These are phyloP conservation scores for Xiphorhynchus elegans DNA, from an alignment of 2,113 vertebrate genomes.

Conservation along the genomic window DNA sequence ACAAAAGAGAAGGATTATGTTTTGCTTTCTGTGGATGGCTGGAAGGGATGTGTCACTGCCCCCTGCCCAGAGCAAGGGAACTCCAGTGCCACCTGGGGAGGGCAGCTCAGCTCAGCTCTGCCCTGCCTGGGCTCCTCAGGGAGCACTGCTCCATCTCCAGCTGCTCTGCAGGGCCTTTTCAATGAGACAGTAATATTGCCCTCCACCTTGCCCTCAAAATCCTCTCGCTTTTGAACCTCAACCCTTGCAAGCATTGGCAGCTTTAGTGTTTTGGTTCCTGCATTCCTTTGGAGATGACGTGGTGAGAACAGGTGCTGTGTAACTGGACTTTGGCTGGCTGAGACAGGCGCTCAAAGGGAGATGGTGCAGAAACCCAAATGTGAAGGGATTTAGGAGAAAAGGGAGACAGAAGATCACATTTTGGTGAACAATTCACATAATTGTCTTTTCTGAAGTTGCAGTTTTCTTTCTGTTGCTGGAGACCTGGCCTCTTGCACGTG, in stretches of 20 bases:
- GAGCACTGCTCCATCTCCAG: background rate
- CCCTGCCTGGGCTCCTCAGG: background rate
- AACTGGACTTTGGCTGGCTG: background rate
- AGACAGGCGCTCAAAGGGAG: background rate
- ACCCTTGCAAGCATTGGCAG: background rate
- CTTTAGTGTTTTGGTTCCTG: background rate
- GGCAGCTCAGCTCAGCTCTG: background rate
- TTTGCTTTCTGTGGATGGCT: background rate
- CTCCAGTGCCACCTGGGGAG: background rate
- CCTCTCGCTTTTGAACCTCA: background rate
- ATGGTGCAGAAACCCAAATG: background rate
- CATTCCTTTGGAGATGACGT: background rate
- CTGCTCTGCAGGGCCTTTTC: background rate
- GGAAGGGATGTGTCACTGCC: background rate
- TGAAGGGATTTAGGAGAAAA: background rate
- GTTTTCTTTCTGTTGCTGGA: background rate
- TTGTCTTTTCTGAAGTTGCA: background rate
- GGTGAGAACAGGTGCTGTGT: fast-evolving
- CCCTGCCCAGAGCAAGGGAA: background rate
- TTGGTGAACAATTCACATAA: background rate
- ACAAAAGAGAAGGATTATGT: fast-evolving
- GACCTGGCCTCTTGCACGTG: background rate
- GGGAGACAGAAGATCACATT: background rate
- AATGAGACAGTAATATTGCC: background rate
- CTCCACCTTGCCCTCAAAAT: background rate